Evolutionary conservation across 2,888 invertebrate genomes (phyloP).

Genomic region (Idaea biselata): DNA sequence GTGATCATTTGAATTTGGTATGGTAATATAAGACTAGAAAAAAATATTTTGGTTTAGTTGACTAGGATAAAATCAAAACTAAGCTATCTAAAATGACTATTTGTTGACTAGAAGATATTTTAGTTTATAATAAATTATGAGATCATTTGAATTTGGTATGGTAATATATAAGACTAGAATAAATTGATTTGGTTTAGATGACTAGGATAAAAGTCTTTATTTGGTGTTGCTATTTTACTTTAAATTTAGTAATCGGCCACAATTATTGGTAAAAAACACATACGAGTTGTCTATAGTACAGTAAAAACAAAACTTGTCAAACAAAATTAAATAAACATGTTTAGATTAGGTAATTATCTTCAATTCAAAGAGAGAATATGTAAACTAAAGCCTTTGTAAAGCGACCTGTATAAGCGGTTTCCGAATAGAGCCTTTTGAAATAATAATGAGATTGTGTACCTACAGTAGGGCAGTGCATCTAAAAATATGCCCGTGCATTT

Average conservation of each 20-base stretch:
- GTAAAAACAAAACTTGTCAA: neutral
- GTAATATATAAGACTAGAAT: neutral
- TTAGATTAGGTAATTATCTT: too few species aligned
- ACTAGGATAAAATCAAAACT: too few species aligned
- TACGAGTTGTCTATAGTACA: too few species aligned
- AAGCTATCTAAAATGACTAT: too few species aligned
- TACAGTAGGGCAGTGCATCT: constrained; percentile 54
- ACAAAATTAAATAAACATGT: neutral
- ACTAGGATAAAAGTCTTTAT: too few species aligned
- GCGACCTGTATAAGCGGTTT: constrained; percentile 14
- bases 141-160: neutral
- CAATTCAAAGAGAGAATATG: neutral
- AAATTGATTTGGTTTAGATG: neutral
- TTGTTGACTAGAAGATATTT: neutral
- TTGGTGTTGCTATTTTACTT: too few species aligned
- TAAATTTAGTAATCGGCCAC: neutral
- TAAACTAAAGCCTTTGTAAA: neutral
- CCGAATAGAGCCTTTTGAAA: constrained; percentile 56
- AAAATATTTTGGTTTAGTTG: neutral
- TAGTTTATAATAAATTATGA: neutral
- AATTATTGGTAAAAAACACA: neutral
- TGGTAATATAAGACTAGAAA: neutral
- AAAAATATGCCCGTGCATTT: constrained; percentile 65
- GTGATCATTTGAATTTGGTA: too few species aligned
- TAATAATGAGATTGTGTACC: constrained; percentile 54